These are phyloP conservation scores for Elmis aenea DNA, from an alignment of 2,888 invertebrate species.

Conservation along the genomic window DNA sequence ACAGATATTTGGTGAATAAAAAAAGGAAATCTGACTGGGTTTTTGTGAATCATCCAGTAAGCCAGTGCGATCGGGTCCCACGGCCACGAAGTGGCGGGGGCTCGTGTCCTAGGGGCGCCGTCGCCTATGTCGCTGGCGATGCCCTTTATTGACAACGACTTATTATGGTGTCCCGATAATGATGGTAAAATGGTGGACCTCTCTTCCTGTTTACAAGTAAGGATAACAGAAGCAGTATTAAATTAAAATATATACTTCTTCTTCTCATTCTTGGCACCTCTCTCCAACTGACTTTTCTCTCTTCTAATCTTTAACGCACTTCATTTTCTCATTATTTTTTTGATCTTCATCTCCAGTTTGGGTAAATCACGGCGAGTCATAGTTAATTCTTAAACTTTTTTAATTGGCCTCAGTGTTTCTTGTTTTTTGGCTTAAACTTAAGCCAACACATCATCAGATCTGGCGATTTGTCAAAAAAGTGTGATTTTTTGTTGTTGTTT, in stretches of 20 bases:
- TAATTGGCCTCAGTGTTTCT: too few species aligned
- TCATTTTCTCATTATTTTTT: constrained; percentile 7
- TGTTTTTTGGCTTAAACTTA: too few species aligned
- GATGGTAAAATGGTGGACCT: constrained; percentile 92
- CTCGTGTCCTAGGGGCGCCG: constrained; percentile 53
- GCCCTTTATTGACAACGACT: constrained; percentile 95
- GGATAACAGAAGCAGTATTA: constrained; percentile 18
- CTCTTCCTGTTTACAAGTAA: constrained; percentile 81
- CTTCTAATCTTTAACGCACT: too few species aligned
- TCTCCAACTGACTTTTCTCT: too few species aligned
- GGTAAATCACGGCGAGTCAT: too few species aligned
- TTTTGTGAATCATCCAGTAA: constrained; percentile 7
- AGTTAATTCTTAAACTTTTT: too few species aligned
- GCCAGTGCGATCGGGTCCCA: constrained; percentile 33
- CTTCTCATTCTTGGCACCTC: too few species aligned
- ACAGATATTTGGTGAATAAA: constrained; percentile 11
- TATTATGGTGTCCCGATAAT: constrained; percentile 91
- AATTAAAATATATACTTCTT: too few species aligned
- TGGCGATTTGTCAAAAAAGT: too few species aligned
- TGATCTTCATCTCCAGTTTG: neutral
- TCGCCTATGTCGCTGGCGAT: constrained; percentile 69
- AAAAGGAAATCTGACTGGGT: constrained; percentile 4
- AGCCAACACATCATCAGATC: too few species aligned
- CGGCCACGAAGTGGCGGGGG: constrained; percentile 58
- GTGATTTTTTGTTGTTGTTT: neutral